These are phyloP conservation scores for Montipora foliosa DNA, from an alignment of 64 coral and sea anemone genomes.

Conservation along the genomic window DNA sequence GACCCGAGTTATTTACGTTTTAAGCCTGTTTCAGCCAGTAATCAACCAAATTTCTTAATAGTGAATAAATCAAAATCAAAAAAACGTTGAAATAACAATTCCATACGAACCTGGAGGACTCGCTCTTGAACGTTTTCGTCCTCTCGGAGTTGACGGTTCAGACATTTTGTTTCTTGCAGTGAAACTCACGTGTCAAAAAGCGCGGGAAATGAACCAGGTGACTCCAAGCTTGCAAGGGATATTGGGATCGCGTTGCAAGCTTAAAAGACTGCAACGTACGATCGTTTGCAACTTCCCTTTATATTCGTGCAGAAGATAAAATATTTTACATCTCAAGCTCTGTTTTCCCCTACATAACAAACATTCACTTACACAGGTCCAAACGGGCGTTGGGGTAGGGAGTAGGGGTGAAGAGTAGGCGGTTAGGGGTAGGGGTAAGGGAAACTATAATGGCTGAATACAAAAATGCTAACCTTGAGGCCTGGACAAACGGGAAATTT, in stretches of 20 bases:
- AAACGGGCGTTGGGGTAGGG: no score
- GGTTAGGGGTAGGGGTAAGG: no score
- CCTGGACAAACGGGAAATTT: no score
- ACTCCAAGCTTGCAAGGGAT: background rate
- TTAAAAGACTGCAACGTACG: no score
- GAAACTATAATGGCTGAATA: no score
- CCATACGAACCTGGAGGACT: slow-evolving; percentile 60
- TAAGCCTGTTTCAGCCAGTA: background rate
- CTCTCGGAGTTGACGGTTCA: slow-evolving; percentile 70
- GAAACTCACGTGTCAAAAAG: slow-evolving; percentile 80
- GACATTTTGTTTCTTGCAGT: slow-evolving; percentile 71
- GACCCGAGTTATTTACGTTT: slow-evolving; percentile 10
- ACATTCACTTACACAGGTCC: no score
- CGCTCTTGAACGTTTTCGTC: slow-evolving; percentile 84
- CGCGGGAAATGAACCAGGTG: slow-evolving; percentile 80
- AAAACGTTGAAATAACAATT: background rate
- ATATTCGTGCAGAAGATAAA: no score
- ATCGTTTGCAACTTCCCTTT: no score
- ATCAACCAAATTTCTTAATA: background rate
- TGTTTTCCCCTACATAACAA: no score
- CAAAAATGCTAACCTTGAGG: no score
- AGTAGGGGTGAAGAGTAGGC: no score
- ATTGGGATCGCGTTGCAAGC: background rate
- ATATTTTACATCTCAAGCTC: no score
- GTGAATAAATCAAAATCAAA: background rate